Conservation (phyloP, 2,888 invertebrate genomes). For the Brassicogethes aeneus region DNA sequence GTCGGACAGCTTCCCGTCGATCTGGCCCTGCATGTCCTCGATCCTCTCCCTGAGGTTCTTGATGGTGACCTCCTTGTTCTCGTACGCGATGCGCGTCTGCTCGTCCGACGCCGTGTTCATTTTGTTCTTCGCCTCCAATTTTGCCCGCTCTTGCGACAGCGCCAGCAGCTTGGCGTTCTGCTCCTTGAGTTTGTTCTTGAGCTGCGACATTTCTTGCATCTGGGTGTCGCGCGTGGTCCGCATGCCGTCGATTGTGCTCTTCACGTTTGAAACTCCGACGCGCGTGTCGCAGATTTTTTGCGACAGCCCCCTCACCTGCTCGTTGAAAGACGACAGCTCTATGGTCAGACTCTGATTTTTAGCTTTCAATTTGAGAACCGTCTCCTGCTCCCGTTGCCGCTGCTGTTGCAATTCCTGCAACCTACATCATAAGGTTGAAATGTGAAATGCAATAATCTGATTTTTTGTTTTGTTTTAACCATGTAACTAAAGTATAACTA, state of each 20-base stretch:
- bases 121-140: slow-evolving; percentile 65
- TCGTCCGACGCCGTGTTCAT: slow-evolving; percentile 45
- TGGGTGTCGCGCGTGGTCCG: slow-evolving; percentile 83
- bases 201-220: slow-evolving; percentile 74
- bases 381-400: slow-evolving; percentile 77
- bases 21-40: slow-evolving; percentile 67
- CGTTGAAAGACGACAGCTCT: slow-evolving; percentile 57
- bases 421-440: no score
- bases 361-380: slow-evolving; percentile 76
- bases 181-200: slow-evolving; percentile 75
- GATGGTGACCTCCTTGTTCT: slow-evolving; percentile 56
- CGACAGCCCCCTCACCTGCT: slow-evolving; percentile 64
- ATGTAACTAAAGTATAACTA: no score
- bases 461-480: no score
- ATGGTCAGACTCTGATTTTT: slow-evolving; percentile 76
- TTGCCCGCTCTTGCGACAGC: slow-evolving; percentile 75
- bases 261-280: slow-evolving; percentile 81
- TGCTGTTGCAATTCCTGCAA: slow-evolving; percentile 72
- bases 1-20: slow-evolving; percentile 69
- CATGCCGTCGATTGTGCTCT: slow-evolving; percentile 96
- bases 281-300: slow-evolving; percentile 75
- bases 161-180: slow-evolving; percentile 73
- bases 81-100: slow-evolving; percentile 52
- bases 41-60: slow-evolving; percentile 57
- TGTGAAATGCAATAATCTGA: no score